phyloP scores from a whole-genome alignment of 35 echinoderm and acorn worm genomes.

The Patiria miniata region DNA sequence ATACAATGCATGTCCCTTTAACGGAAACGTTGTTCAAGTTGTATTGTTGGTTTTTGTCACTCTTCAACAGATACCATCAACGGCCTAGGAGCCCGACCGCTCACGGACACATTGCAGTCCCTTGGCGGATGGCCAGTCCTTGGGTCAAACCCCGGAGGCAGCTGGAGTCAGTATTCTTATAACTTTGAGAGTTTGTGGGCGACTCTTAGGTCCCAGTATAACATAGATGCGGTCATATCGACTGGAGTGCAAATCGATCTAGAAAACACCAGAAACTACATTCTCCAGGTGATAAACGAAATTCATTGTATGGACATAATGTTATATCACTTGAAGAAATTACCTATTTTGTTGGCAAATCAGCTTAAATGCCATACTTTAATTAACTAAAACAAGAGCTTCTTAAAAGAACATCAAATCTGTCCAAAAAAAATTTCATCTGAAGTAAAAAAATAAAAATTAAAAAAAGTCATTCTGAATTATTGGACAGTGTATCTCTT shows the following conservation, averaged over 20 bases:
- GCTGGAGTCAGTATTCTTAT: background rate
- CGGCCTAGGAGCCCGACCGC: background rate
- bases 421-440: no score
- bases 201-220: background rate
- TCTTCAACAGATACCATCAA: constrained; percentile 39
- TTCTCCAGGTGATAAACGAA: background rate
- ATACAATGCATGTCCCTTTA: no score
- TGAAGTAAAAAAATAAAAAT: no score
- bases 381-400: no score
- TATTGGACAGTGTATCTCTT: no score
- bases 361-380: no score
- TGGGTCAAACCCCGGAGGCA: constrained; percentile 40
- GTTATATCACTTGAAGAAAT: no score
- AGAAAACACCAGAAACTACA: background rate
- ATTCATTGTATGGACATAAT: no score
- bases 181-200: constrained; percentile 20
- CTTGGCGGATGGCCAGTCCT: constrained; percentile 52
- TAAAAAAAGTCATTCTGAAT: no score
- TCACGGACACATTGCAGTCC: background rate
- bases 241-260: background rate
- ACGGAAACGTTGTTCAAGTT: no score
- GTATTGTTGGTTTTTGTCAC: background rate
- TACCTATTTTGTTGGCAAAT: no score
- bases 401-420: no score
- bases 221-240: background rate